A percentile compares a stretch with the other conserved stretches of the same genome.
Conservation (phyloP, 2,888 invertebrate genomes). For the Aspidiotus destructor region DNA sequence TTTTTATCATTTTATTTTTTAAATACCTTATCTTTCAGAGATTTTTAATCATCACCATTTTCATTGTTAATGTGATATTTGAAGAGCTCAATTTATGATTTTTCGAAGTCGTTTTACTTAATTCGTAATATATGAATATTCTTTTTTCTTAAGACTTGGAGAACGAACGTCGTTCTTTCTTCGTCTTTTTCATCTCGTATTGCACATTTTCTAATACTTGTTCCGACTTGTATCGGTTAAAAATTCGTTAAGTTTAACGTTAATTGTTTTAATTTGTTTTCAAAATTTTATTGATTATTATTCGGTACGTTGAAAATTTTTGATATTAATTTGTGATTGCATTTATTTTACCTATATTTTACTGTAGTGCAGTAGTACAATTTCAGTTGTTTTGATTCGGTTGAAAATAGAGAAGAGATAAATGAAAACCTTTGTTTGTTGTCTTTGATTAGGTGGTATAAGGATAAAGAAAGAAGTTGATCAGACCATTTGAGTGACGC, state of each 20-base stretch:
- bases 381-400: background rate
- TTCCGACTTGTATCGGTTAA: slow-evolving; percentile 12
- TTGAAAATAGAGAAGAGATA: no score
- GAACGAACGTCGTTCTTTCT: no score
- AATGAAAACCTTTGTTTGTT: no score
- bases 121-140: slow-evolving; percentile 16
- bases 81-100: slow-evolving; percentile 17
- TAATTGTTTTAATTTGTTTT: background rate
- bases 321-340: background rate
- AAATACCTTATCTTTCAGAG: no score
- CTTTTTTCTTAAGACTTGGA: background rate
- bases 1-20: background rate
- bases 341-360: background rate
- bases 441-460: no score
- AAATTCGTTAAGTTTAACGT: slow-evolving; percentile 25
- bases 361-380: background rate
- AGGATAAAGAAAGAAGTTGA: no score
- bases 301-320: no score
- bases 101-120: slow-evolving; percentile 3
- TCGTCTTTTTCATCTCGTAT: no score
- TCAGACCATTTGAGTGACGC: no score
- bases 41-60: slow-evolving; percentile 5
- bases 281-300: background rate
- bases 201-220: background rate
- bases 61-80: slow-evolving; percentile 26